Base-by-base conservation (phyloP, 2,113 vertebrate genomes). In the Lucifuga dentata region DNA sequence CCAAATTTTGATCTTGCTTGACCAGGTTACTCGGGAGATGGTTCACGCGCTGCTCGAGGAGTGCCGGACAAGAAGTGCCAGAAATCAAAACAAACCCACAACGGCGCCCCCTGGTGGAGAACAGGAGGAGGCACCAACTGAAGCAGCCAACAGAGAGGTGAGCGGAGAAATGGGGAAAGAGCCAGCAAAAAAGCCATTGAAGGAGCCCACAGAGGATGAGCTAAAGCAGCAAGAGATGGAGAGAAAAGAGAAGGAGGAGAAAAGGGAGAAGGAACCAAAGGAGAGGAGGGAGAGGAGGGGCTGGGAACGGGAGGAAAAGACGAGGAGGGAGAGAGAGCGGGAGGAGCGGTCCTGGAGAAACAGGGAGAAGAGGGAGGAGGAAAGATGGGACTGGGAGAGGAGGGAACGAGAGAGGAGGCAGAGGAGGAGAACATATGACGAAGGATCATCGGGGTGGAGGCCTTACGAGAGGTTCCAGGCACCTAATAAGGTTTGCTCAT, bases 11-110 rank as follows among this genome's bases (percentile, higher is more conserved):
- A 13, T 43, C 21, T 21, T 15, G 12, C 66, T 57, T 58, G 5
- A 46, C 13, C 68, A 90, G 85, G 76, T 88, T 16, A 86, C 78
- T 10, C 68, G 71, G 11, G 86, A 69, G 29, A 82, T 81, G 70
- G 78, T 84, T 1, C 68, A 88, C 0, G 67, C 58, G 0, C 53
- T 87, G 23, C 73, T 83, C 0, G 78, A 76, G 29, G 81, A 89
- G 57, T 83, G 86, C 52, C 41, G 64, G 36, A 66, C 59, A 2
- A 68, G 61, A 23, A 69, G 44, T 0, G 5, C 36, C 1, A 3
- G n/a, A 19, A 32, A 51, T 1, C 13, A 56, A 11, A 21, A 15
- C 20, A 56, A 32, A 33, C n/a, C 15, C 12, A n/a, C 29, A 21
- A n/a, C n/a, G n/a, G 15, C 21, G 0, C 13, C 66, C 11, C 17